Evolutionary conservation across 2,888 invertebrate genomes (phyloP), one percentile per base, ranked within the genome.

Genomic region (Sericinus montela): DNA sequence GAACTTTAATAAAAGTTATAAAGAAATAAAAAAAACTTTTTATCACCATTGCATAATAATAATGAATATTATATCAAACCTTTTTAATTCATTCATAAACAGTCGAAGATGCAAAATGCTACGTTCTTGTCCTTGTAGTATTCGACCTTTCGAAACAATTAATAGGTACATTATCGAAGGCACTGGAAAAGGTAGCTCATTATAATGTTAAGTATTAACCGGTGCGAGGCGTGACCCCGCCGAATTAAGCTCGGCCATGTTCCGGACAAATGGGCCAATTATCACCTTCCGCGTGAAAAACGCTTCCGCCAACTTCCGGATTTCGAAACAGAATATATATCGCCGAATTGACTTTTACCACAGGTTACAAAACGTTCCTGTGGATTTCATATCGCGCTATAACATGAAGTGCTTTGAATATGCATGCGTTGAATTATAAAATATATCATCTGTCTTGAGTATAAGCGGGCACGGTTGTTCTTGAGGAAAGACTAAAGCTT

Each of bases 231-330:
- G 48, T 48, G 48, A 48, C 48, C 48, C 30, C 38, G 38, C 37
- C 42, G 42, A 48, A 43, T 43, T 38, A 48, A 32, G 37, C 28
- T 14, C 48, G 48, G 43, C 34, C 34, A 43, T 38, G 48, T 38
- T 43, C 40, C 48, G 43, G 43, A 48, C 43, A 43, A 48, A 48
- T 48, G 48, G 48, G 43, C 48, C 43, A 48, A 48, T 48, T 48
- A 48, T 48, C 48, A 43, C 48, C 43, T 39, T 34, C 43, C 38
- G 38, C 43, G 34, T 48, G 48, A 38, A 48, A 48, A 48, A 48
- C 38, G 43, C 15, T 37, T 14, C 37, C 32, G 11, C 43, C 34
- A 13, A 39, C 43, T 48, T 48, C 48, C 48, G 48, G 38, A 30
- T 38, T 39, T 25, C 30, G 34, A 25, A 43, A 30, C 37, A 30